phyloP scores from a whole-genome alignment of 2,888 invertebrate species.

The Metallyticus violacea region DNA sequence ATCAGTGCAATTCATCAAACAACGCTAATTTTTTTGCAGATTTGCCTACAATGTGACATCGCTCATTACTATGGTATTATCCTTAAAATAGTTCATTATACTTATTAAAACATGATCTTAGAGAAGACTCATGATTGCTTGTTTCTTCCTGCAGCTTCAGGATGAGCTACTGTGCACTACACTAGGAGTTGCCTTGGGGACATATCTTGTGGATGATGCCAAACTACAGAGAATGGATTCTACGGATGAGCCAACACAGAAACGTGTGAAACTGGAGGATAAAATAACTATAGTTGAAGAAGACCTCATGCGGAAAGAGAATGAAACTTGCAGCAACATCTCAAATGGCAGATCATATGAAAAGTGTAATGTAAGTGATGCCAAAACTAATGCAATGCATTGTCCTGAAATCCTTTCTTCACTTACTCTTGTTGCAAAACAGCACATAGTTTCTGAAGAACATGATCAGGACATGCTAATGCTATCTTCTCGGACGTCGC shows the following conservation, averaged over 20 bases:
- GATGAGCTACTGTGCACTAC: slow-evolving; percentile 26
- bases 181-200: slow-evolving; percentile 23
- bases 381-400: slow-evolving; percentile 10
- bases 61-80: too few species aligned
- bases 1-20: too few species aligned
- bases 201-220: slow-evolving; percentile 25
- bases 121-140: not conserved
- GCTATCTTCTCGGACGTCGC: not conserved
- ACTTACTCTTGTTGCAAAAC: slow-evolving; percentile 38
- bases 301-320: not conserved
- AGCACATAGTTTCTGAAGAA: not conserved
- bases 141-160: slow-evolving; percentile 20
- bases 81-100: too few species aligned
- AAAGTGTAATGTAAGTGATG: not conserved
- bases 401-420: slow-evolving; percentile 45
- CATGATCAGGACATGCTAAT: not conserved
- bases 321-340: not conserved
- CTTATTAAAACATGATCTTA: too few species aligned
- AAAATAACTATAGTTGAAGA: slow-evolving; percentile 36
- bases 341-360: not conserved
- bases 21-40: too few species aligned
- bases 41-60: too few species aligned
- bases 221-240: not conserved
- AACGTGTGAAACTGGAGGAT: slow-evolving; percentile 39
- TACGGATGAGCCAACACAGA: slow-evolving; percentile 39